A percentile compares a stretch with the other conserved stretches of the same genome.
Evolutionary conservation across 2,888 invertebrate species (phyloP).

Genomic region (Teleogryllus oceanicus): DNA sequence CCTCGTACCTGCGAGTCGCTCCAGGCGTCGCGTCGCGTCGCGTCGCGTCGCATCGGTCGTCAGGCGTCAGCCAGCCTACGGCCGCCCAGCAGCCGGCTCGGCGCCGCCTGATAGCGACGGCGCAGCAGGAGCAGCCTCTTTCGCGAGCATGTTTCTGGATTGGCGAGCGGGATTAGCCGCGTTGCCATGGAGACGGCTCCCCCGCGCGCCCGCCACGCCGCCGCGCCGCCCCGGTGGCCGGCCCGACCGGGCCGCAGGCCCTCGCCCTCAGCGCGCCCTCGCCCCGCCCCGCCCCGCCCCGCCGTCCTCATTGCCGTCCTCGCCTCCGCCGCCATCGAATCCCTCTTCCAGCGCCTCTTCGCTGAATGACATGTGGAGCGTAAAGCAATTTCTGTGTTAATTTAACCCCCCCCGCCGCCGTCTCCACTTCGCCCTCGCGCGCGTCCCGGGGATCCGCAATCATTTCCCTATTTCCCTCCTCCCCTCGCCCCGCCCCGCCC

Average conservation of each 20-base stretch:
- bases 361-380: constrained; percentile 4
- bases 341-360: not conserved
- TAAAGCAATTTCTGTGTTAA: not conserved
- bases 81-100: too few relatives aligned
- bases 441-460: not conserved
- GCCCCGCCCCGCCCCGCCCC: not conserved
- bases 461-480: not conserved
- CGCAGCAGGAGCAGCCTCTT: not conserved
- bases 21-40: too few relatives aligned
- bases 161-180: constrained; percentile 18
- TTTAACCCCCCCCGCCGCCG: not conserved
- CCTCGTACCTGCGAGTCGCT: too few relatives aligned
- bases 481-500: not conserved
- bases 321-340: not conserved
- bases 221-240: not conserved
- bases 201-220: not conserved
- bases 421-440: not conserved
- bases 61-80: too few relatives aligned
- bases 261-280: not conserved
- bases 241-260: not conserved
- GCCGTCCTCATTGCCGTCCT: not conserved
- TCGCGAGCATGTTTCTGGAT: not conserved
- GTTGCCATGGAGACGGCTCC: not conserved
- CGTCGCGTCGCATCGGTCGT: too few relatives aligned
- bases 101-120: not conserved